Evolutionary conservation across 1,140 invertebrate species (phyloP), one percentile per base, ranked within the genome.

Genomic region (Phymastichus coffea): DNA sequence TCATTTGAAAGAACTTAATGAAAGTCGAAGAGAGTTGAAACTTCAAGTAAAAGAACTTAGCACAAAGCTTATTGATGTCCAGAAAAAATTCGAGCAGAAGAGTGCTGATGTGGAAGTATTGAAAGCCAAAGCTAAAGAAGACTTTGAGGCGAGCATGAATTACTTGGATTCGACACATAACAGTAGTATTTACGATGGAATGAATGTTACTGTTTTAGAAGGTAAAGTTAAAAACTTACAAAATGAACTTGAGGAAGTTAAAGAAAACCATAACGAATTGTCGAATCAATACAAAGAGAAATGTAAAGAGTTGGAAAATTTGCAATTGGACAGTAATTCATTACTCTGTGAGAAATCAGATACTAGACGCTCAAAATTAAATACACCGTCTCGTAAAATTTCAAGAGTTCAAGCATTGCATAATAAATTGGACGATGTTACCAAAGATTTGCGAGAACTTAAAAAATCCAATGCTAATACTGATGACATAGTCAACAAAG

Each of bases 51-150:
- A 74, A 37, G 19, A 7, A 25, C n/a, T 74, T 4, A 70, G 59
- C 48, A 51, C 64, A 1, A 73, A 69, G 43, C 20, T 74, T 6
- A 26, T 63, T 1, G 65, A 73, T 15, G 19, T 70, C 7, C 63
- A 76, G 25, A 68, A 55, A 9, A 69, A 72, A 10, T 77, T 73
- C 15, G 38, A 75, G 10, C 57, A 66, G 12, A 61, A 69, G 23
- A 68, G 65, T 0, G 63, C 56, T 0, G 63, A 68, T 1, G 60
- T 58, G 2, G 69, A 73, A 35, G 28, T 46, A 12, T 25, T 74
- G 7, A 67, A 60, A 15, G 26, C 47, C 0, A 76, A 74, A 59
- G 66, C 67, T 2, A 56, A 52, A 4, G 66, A 76, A 25, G 66
- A 68, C 10, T 48, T 73, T 2, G 65, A 71, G 40, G 52, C 62